Conservation (phyloP, 1,140 invertebrate species). For the Dysdera silvatica region DNA sequence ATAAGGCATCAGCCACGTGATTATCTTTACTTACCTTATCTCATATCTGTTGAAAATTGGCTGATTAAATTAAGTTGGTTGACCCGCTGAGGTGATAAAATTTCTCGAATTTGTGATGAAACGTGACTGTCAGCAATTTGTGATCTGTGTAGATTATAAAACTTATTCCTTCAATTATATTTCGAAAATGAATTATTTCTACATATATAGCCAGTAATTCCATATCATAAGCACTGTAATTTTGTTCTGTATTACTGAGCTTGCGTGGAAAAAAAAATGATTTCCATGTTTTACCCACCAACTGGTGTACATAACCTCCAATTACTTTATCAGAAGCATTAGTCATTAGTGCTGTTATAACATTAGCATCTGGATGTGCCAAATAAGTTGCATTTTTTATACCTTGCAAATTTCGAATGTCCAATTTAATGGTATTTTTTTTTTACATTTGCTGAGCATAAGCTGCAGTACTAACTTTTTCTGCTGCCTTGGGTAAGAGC, state of each 20-base stretch:
- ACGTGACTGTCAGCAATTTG: no score
- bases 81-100: no score
- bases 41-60: no score
- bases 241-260: constrained; percentile 22
- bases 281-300: neutral
- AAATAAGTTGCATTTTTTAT: constrained; percentile 27
- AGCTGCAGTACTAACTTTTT: neutral
- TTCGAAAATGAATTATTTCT: constrained; percentile 35
- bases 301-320: constrained; percentile 17
- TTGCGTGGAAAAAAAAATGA: constrained; percentile 28
- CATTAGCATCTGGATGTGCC: constrained; percentile 1
- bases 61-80: no score
- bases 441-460: neutral
- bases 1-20: no score
- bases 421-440: neutral
- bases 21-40: no score
- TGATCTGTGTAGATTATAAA: no score
- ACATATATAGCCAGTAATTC: constrained; percentile 36
- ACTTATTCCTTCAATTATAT: no score
- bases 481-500: neutral
- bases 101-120: no score
- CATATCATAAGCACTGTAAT: constrained; percentile 31
- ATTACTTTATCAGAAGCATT: constrained; percentile 24
- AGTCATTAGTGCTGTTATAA: neutral
- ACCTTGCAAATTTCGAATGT: neutral